These are phyloP conservation scores for Psococerastis gibbosa DNA, from an alignment of 2,888 invertebrate species.

Conservation along the genomic window DNA sequence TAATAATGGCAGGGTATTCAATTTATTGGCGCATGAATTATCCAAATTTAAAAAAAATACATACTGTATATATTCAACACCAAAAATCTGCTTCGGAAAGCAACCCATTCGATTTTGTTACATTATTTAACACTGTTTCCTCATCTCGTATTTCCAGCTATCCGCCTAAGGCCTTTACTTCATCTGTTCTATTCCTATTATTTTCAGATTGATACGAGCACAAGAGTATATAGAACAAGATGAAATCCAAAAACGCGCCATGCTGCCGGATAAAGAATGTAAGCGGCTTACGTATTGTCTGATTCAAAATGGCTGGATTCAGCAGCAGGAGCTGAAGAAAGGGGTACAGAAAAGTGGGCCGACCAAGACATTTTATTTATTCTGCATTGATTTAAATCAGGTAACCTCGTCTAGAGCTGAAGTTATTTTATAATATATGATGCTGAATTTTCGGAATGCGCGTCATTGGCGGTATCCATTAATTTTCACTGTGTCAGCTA, in stretches of 20 bases:
- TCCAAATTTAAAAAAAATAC: no score
- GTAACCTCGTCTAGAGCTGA: slow-evolving; percentile 12
- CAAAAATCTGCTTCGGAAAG: slow-evolving; percentile 7
- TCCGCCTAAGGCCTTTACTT: not conserved
- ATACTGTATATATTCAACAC: no score
- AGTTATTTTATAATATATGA: not conserved
- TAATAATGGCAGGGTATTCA: no score
- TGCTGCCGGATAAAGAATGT: slow-evolving; percentile 87
- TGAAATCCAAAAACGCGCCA: slow-evolving; percentile 75
- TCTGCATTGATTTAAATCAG: slow-evolving; percentile 42
- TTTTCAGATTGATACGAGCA: slow-evolving; percentile 47
- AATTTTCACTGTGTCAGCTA: no score
- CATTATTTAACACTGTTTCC: slow-evolving; percentile 2
- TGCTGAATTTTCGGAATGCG: slow-evolving; percentile 19
- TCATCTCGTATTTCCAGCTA: slow-evolving; percentile 6
- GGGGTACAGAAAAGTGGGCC: slow-evolving; percentile 36
- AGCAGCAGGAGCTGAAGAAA: slow-evolving; percentile 54
- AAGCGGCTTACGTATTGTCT: slow-evolving; percentile 73
- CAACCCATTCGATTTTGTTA: no score
- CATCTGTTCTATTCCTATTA: not conserved
- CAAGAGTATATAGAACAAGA: slow-evolving; percentile 80
- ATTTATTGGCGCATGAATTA: no score
- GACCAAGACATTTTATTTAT: slow-evolving; percentile 61
- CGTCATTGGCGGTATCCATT: no score
- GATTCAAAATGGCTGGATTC: slow-evolving; percentile 53